Conservation (phyloP, 2,797 vertebrate species). For the Anas capensis region DNA sequence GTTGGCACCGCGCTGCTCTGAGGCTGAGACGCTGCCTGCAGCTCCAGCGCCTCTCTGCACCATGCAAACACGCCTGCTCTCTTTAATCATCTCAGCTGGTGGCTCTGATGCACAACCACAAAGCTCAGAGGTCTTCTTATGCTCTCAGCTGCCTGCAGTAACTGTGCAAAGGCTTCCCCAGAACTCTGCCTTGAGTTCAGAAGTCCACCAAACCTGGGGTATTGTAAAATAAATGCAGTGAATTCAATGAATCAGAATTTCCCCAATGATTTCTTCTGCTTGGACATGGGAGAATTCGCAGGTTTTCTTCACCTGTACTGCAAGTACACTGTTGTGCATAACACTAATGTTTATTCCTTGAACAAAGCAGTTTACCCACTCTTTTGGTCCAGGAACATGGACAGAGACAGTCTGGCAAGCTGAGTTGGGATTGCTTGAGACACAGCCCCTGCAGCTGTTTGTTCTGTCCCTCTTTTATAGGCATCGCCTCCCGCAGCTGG, state of each 20-base stretch:
- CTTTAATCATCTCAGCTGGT: not conserved
- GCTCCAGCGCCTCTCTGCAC: accelerated
- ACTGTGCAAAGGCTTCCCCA: not conserved
- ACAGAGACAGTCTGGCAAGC: not conserved
- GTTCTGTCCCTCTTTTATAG: not conserved
- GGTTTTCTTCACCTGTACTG: not conserved
- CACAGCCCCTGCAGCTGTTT: not conserved
- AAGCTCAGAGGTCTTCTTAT: accelerated
- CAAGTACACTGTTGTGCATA: not conserved
- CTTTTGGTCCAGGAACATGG: not conserved
- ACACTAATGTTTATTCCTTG: not conserved
- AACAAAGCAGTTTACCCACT: not conserved
- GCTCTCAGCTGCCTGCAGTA: not conserved
- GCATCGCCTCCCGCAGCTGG: not conserved
- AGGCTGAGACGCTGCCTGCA: accelerated
- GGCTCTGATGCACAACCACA: not conserved
- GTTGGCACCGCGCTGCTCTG: not conserved
- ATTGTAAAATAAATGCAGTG: not conserved
- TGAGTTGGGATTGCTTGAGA: not conserved
- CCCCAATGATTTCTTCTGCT: not conserved
- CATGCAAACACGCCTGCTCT: not conserved
- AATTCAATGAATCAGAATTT: not conserved
- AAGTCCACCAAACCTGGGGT: not conserved
- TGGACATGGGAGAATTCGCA: not conserved
- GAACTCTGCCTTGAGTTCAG: not conserved